These are phyloP conservation scores for Galeruca laticollis DNA, from an alignment of 2,888 invertebrate species.

Conservation along the genomic window DNA sequence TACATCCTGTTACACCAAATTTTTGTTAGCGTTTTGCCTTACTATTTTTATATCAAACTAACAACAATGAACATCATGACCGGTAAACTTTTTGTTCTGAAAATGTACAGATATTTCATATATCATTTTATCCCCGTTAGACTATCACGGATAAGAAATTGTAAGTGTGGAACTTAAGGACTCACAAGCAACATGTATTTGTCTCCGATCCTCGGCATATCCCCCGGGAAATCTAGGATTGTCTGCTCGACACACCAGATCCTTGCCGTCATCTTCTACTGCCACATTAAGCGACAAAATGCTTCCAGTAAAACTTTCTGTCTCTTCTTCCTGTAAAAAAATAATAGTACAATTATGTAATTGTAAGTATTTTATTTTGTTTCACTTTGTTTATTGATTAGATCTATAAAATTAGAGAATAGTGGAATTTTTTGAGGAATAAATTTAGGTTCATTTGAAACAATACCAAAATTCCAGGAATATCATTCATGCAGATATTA, in stretches of 20 bases:
- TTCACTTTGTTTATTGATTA: neutral
- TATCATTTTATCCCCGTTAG: constrained; percentile 12
- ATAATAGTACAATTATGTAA: constrained; percentile 31
- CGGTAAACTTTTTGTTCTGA: no score
- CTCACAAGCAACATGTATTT: constrained; percentile 88
- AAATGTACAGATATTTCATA: neutral
- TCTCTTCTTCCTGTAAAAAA: constrained; percentile 71
- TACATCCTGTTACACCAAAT: no score
- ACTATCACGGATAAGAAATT: constrained; percentile 25
- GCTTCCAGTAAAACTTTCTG: constrained; percentile 78
- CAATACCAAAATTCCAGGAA: no score
- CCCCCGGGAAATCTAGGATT: constrained; percentile 90
- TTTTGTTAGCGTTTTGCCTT: no score
- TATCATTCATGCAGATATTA: no score
- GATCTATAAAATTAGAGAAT: neutral
- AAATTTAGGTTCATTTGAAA: no score
- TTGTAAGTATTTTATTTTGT: neutral
- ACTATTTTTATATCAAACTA: no score
- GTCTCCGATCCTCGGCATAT: constrained; percentile 81
- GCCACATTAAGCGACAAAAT: constrained; percentile 81
- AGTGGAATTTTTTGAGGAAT: neutral
- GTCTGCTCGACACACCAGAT: constrained; percentile 85
- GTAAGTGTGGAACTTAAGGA: constrained; percentile 54
- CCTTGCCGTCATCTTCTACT: constrained; percentile 84
- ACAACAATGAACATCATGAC: no score